Conservation (phyloP, 1,140 invertebrate genomes). For the Rhizoglyphus robini region DNA sequence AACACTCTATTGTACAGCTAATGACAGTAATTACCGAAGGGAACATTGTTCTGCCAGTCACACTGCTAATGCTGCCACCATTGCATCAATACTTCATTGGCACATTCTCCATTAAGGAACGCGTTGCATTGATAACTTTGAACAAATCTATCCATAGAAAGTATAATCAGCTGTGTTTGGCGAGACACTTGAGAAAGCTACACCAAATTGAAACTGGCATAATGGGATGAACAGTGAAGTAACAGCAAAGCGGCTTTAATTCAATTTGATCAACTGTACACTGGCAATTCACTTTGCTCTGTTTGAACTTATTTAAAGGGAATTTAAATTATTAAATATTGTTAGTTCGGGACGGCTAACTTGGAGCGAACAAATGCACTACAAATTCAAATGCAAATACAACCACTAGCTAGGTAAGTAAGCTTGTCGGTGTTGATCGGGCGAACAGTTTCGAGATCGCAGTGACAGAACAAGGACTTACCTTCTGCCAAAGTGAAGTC, state of each 20-base stretch:
- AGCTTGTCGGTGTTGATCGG: neutral
- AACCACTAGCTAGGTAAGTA: too few species aligned
- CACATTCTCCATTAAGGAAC: slow-evolving; percentile 1
- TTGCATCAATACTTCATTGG: too few species aligned
- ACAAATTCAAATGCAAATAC: too few species aligned
- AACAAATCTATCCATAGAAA: neutral
- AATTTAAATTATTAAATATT: neutral
- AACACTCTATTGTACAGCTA: neutral
- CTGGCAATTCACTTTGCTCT: neutral
- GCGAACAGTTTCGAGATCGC: neutral
- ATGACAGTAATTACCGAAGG: slow-evolving; percentile 11
- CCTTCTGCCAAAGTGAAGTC: neutral
- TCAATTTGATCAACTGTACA: slow-evolving; percentile 3
- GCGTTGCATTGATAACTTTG: neutral
- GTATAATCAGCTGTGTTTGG: too few species aligned
- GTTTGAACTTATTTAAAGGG: neutral
- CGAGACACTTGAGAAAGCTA: neutral
- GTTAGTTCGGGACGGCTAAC: too few species aligned
- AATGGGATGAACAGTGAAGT: neutral
- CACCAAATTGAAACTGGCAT: neutral
- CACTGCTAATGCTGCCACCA: neutral
- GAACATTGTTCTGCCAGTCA: neutral
- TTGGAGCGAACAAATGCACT: too few species aligned
- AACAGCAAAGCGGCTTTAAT: neutral
- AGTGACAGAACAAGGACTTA: neutral